A percentile compares a stretch with the other conserved stretches of the same genome.
These are phyloP conservation scores for Megaustenia siamemsis DNA, from an alignment of 2,888 invertebrate species.

Conservation along the genomic window DNA sequence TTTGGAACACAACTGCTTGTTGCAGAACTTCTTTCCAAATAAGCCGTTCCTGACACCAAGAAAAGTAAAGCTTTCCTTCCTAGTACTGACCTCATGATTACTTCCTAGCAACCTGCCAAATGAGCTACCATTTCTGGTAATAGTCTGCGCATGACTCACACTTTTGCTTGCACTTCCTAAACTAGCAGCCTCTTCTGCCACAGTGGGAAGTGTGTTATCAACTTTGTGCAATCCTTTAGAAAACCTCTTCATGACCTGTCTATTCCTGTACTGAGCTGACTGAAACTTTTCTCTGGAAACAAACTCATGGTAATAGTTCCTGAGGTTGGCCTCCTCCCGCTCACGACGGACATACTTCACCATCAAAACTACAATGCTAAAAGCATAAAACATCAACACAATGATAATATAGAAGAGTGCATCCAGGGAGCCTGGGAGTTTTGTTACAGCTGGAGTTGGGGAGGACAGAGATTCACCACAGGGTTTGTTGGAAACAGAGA, in stretches of 20 bases:
- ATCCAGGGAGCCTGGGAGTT: slow-evolving; percentile 59
- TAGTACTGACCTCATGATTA: background rate
- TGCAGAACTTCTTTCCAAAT: slow-evolving; percentile 48
- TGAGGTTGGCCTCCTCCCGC: slow-evolving; percentile 67
- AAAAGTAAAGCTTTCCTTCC: slow-evolving; percentile 44
- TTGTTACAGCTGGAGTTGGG: slow-evolving; percentile 29
- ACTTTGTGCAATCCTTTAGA: background rate
- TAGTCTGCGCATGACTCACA: slow-evolving; percentile 1
- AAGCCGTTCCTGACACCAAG: slow-evolving; percentile 43
- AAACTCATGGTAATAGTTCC: slow-evolving; percentile 70
- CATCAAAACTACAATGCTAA: slow-evolving; percentile 71
- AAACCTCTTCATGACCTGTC: slow-evolving; percentile 42
- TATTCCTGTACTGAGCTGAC: slow-evolving; percentile 51
- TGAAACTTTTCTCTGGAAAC: slow-evolving; percentile 56
- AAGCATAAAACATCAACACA: slow-evolving; percentile 71
- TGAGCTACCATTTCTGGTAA: slow-evolving; percentile 7
- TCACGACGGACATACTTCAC: slow-evolving; percentile 73
- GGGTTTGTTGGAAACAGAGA: slow-evolving; percentile 15
- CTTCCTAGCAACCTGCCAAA: slow-evolving; percentile 14
- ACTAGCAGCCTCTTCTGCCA: background rate
- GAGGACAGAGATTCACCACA: slow-evolving; percentile 39
- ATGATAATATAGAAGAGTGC: slow-evolving; percentile 72
- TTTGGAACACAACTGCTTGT: slow-evolving; percentile 51
- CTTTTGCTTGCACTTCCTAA: background rate
- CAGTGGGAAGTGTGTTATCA: background rate